phyloP scores from a whole-genome alignment of 2,797 vertebrate species.

The Pangasius larnaudii region DNA sequence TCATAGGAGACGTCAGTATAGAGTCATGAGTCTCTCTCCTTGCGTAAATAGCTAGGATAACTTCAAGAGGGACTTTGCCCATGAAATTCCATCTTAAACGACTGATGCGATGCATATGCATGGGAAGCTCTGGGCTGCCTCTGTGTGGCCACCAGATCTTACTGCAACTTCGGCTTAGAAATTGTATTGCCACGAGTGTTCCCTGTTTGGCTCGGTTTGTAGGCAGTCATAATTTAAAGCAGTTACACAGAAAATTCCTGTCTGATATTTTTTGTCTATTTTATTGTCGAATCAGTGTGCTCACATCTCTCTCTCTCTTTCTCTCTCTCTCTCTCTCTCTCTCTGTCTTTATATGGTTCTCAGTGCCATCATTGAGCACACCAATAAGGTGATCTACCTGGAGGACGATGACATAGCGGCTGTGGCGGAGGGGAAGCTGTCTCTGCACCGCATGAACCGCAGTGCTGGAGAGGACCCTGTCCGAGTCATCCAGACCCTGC shows the following conservation, averaged over 20 bases:
- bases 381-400: constrained; percentile 93
- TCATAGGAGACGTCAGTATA: not conserved
- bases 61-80: not conserved
- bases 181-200: not conserved
- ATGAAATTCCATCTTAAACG: not conserved
- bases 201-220: not conserved
- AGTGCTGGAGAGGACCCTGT: constrained; percentile 86
- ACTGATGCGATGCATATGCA: too few relatives aligned
- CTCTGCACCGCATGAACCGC: constrained; percentile 88
- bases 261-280: not conserved
- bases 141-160: constrained; percentile 42
- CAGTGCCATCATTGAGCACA: constrained; percentile 96
- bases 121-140: constrained; percentile 33
- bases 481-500: constrained; percentile 90
- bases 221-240: not conserved
- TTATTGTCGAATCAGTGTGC: not conserved
- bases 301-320: not conserved
- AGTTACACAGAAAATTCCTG: not conserved
- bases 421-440: constrained; percentile 86
- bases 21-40: not conserved
- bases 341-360: constrained; percentile 62
- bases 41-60: not conserved
- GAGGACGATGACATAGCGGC: constrained; percentile 92
- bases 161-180: not conserved
- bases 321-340: not conserved